Evolutionary conservation across 2,888 invertebrate species (phyloP).

Genomic region (Cheilosia variabilis): DNA sequence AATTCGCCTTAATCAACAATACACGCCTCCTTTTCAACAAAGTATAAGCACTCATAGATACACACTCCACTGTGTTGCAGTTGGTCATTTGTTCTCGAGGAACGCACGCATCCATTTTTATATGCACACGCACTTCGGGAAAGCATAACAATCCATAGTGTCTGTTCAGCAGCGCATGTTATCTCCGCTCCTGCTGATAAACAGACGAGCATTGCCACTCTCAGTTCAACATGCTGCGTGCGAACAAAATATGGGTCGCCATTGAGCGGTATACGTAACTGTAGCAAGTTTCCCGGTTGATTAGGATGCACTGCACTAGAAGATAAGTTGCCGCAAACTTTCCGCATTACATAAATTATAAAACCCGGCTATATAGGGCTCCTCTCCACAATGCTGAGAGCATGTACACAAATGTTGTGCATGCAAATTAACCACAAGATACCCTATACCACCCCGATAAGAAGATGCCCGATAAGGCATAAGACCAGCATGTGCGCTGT

Average conservation of each 20-base stretch:
- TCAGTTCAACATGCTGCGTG: constrained; percentile 37
- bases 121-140: constrained; percentile 6
- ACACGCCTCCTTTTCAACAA: constrained; percentile 53
- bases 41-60: neutral
- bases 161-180: constrained; percentile 39
- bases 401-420: constrained; percentile 17
- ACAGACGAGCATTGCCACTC: constrained; percentile 30
- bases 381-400: neutral
- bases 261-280: constrained; percentile 42
- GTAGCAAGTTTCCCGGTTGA: constrained; percentile 54
- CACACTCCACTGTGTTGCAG: neutral
- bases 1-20: constrained; percentile 23
- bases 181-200: constrained; percentile 61
- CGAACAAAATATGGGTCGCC: constrained; percentile 53
- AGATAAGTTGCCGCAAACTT: constrained; percentile 57
- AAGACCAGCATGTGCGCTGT: no score
- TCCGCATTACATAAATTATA: constrained; percentile 35
- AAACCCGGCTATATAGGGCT: neutral
- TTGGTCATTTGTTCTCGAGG: constrained; percentile 34
- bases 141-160: constrained; percentile 21
- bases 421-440: constrained; percentile 63
- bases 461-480: constrained; percentile 59
- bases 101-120: constrained; percentile 30
- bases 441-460: constrained; percentile 36
- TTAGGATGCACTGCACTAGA: constrained; percentile 41